These are phyloP conservation scores for Leucoma salicis DNA, from an alignment of 2,888 invertebrate genomes.

Conservation along the genomic window DNA sequence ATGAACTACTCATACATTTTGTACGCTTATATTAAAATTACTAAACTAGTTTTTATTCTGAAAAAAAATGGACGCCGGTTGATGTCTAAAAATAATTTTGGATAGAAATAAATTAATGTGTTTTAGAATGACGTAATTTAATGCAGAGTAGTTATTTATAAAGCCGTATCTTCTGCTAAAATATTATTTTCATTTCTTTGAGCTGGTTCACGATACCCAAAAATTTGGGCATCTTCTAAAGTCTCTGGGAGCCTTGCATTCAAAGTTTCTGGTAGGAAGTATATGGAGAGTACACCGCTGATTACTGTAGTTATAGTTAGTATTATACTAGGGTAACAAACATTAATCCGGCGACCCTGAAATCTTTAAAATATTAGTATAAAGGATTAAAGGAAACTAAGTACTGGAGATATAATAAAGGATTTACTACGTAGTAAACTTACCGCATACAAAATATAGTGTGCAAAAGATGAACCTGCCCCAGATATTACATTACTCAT, in stretches of 20 bases:
- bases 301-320: conserved; percentile 54
- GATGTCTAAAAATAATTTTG: too few species aligned
- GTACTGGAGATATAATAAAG: too few species aligned
- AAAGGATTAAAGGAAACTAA: too few species aligned
- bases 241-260: conserved; percentile 84
- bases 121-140: too few species aligned
- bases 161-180: background rate
- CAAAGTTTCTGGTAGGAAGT: conserved; percentile 84
- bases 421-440: too few species aligned
- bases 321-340: conserved; percentile 44
- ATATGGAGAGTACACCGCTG: conserved; percentile 66
- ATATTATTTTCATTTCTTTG: background rate
- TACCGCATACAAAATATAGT: conserved; percentile 83
- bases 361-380: conserved; percentile 29
- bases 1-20: too few species aligned
- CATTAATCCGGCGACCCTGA: conserved; percentile 50
- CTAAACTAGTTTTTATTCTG: too few species aligned
- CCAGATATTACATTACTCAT: conserved; percentile 81
- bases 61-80: too few species aligned
- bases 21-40: too few species aligned
- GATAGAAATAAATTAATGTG: too few species aligned
- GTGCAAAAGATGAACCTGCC: conserved; percentile 79
- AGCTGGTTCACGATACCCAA: conserved; percentile 34
- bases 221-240: conserved; percentile 81
- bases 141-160: too few species aligned